Evolutionary conservation across 2,113 vertebrate genomes (phyloP), one percentile per base, ranked within the genome.

Genomic region (Ceyx margarethae): DNA sequence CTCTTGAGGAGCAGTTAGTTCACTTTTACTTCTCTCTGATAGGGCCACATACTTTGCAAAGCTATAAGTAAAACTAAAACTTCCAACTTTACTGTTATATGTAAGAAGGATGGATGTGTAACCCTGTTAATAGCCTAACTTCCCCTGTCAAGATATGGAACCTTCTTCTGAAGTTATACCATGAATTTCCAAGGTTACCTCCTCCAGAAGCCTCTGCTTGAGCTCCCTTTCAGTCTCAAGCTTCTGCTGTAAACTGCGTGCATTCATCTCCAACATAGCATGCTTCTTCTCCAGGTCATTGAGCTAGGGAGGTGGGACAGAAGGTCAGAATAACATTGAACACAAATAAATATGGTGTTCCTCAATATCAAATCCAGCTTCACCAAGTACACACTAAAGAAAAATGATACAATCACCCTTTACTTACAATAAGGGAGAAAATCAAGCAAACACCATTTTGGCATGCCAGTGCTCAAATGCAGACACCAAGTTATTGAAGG

Each of bases 231-330:
- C 99, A 2, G 98, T 99, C 97, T 99, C 99, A 71, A 99, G 98
- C 91, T 99, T 99, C 96, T 99, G 99, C 88, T 99, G 99, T 90
- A 99, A 96, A 95, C 99, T 99, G 77, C 98, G 98, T 20, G 99
- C 98, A 0, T 99, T 99, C 99, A 99, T 99, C 95, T 99, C 99
- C 93, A 99, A 97, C 99, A 99, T 99, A 80, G 99, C 97, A 0
- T 99, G 99, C 91, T 99, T 99, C 98, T 99, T 99, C 97, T 99
- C 99, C 97, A 99, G 97, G 94, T 99, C 99, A 56, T 97, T 99
- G 76, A 99, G 96, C 99, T 99, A 94, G 43, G 83, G 45, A 60
- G 72, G 87, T 50, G 81, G 58, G 65, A 94, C 13, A 81, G 85
- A 73, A 37, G 73, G 61, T 48, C 81, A 93, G 74, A 90, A 42